Base-by-base conservation (phyloP, 2,888 invertebrate genomes). In the Plebejus argus region DNA sequence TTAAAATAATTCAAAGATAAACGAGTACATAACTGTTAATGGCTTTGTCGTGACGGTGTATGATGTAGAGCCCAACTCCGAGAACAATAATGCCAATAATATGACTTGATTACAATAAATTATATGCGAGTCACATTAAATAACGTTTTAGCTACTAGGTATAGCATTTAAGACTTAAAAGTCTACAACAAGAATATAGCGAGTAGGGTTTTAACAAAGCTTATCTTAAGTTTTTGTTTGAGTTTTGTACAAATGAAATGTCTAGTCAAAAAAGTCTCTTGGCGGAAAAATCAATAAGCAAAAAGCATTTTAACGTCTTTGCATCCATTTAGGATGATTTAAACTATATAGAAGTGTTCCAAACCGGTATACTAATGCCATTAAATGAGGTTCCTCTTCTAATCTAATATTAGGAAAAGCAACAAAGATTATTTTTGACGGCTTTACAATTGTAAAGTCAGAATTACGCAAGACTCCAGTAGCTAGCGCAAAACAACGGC, bases 401-500 rank as follows among this genome's bases (percentile, higher is more conserved):
- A 45, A 10, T 39, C 3, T 10, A 10, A 45, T 45, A 45, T 45
- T 45, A 3, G 10, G 45, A 45, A 45, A 45, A 45, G 3, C 45
- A 45, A 45, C 12, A 53, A 53, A 18, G 53, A 72, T 49, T 12
- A 66, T 66, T 28, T 66, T 66, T 66, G 12, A 61, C 20, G 5
- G 15, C 66, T 18, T 20, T 12, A 66, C 66, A 66, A 66, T 28
- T 28, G 28, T 33, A 66, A 66, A 66, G 66, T 12, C 61, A 33
- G 15, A 10, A 23, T 66, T 66, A 66, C 18, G 66, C 66, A 33
- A 66, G 66, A 33, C 6, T 66, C 66, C 66, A 33, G 84, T 84
- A 84, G 84, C 84, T 79, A 78, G 81, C 78, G 82, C 85, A 85
- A 85, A 86, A 85, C 87, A 87, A 86, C 86, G 86, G 84, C 83